Base-by-base conservation (phyloP, 2,113 vertebrate species). In the Siniperca chuatsi region DNA sequence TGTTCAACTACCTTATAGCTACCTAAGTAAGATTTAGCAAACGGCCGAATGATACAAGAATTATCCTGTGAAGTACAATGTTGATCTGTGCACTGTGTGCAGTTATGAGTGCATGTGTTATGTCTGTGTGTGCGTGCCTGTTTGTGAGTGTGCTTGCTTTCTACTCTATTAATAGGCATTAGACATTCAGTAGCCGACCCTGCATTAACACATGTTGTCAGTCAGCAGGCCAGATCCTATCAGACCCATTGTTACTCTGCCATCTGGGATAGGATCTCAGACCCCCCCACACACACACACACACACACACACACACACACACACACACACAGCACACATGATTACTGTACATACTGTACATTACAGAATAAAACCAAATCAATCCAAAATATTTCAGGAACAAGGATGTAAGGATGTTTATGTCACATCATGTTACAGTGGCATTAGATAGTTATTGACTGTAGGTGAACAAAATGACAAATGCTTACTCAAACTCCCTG, bases 131-230 rank as follows among this genome's bases (percentile, higher is more conserved):
- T 40, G 54, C 16, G 6, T n/a, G 21, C 20, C 8, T 60, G 60
- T 69, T 20, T 48, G 21, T 68, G 57, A 1, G 57, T 75, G 83
- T 60, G 50, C 33, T 77, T 44, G 66, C 80, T 44, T 81, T 71
- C 29, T 61, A 18, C 6, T 68, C 85, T 91, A 83, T 87, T 83
- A 90, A 90, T 93, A 94, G 89, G 25, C 25, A 25, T 25, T 78
- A 85, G 81, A 81, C 64, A 78, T 87, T 87, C 73, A 84, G 77
- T 87, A 74, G 72, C 69, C 55, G 25, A 78, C 73, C 64, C 75
- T 83, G 66, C 77, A 83, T 88, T 90, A 92, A 88, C 91, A 86
- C 90, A 91, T 85, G 85, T 85, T 85, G 89, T 90, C 93, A 92
- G 85, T 92, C 91, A 91, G 88, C 93, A 80, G 85, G 72, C 81